phyloP scores from a whole-genome alignment of 2,797 vertebrate genomes.

The Chelonia mydas region DNA sequence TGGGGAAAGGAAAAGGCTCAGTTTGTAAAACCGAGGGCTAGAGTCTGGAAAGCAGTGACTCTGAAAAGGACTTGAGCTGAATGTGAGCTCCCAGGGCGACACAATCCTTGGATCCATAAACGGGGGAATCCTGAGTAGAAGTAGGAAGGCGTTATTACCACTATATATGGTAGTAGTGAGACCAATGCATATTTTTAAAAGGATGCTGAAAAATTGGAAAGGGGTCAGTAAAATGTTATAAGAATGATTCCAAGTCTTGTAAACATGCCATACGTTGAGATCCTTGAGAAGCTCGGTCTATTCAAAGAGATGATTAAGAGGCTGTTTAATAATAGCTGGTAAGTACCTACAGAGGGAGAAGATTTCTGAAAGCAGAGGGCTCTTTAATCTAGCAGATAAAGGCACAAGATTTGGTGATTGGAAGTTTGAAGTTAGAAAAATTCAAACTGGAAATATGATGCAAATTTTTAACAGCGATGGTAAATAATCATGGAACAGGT shows the following conservation, averaged over 20 bases:
- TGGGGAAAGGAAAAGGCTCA: not conserved
- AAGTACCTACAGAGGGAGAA: fast-evolving
- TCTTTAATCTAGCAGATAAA: not conserved
- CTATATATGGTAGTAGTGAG: fast-evolving
- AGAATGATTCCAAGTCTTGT: not conserved
- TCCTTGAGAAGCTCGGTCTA: fast-evolving
- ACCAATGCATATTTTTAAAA: fast-evolving
- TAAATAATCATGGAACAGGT: not conserved
- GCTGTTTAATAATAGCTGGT: not conserved
- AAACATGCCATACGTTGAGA: not conserved
- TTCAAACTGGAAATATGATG: fast-evolving
- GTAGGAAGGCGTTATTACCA: not conserved
- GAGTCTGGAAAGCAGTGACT: not conserved
- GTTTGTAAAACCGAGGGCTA: not conserved
- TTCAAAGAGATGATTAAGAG: not conserved
- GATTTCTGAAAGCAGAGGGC: not conserved
- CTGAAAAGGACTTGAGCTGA: not conserved
- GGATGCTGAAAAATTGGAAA: not conserved
- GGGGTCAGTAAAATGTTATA: not conserved
- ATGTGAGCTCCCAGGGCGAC: not conserved
- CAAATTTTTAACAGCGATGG: not conserved
- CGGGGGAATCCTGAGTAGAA: not conserved
- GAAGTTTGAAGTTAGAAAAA: not conserved
- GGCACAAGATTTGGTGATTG: not conserved
- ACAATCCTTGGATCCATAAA: not conserved